Evolutionary conservation across 2,888 invertebrate genomes (phyloP).

Genomic region (Pediacus dermestoides): DNA sequence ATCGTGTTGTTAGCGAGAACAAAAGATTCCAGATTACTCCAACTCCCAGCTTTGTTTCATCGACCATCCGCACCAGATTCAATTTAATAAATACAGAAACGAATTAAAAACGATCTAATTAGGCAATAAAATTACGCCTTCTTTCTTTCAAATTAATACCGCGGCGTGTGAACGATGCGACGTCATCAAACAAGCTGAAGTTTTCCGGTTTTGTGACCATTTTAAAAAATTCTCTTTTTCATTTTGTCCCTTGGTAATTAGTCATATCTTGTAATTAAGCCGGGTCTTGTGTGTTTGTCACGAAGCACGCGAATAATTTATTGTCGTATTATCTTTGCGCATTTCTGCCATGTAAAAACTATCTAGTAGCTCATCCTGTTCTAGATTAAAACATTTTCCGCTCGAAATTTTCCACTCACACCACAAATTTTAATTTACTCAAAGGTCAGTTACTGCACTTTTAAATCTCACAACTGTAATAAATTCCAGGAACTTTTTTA

Average conservation of each 20-base stretch:
- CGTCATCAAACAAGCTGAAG: no score
- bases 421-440: slow-evolving; percentile 9
- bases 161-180: no score
- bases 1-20: no score
- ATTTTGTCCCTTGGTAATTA: slow-evolving; percentile 12
- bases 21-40: no score
- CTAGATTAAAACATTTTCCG: slow-evolving; percentile 27
- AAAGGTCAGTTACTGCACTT: slow-evolving; percentile 3
- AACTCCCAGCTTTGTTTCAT: no score
- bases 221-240: no score
- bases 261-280: slow-evolving; percentile 14
- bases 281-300: slow-evolving; percentile 13
- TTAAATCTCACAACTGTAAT: slow-evolving; percentile 3
- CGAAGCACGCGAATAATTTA: slow-evolving; percentile 20
- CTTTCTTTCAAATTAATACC: no score
- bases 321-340: slow-evolving; percentile 26
- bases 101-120: no score
- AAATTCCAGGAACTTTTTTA: not conserved
- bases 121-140: no score
- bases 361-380: slow-evolving; percentile 19
- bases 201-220: no score
- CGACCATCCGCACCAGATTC: no score
- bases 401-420: slow-evolving; percentile 13
- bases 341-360: slow-evolving; percentile 24
- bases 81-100: no score